phyloP scores from a whole-genome alignment of 2,888 invertebrate genomes.

The Sceliomorpha sp. region DNA sequence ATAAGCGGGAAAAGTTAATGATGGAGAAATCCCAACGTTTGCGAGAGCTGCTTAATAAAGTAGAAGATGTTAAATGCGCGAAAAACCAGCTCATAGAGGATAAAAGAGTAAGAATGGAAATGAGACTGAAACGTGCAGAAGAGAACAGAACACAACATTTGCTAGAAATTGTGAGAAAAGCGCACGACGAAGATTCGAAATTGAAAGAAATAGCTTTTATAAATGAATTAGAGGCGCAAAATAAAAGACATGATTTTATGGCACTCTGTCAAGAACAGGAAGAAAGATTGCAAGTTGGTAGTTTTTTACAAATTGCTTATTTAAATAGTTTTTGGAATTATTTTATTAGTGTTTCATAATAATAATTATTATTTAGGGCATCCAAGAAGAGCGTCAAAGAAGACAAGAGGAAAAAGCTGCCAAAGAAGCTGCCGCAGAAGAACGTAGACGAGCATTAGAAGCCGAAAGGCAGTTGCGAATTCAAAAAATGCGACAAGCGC shows the following conservation, averaged over 20 bases:
- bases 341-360: conserved; percentile 2
- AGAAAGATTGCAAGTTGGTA: conserved; percentile 83
- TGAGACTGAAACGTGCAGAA: conserved; percentile 90
- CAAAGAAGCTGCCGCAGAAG: conserved; percentile 97
- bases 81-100: conserved; percentile 93
- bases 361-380: conserved; percentile 81
- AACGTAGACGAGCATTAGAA: conserved; percentile 91
- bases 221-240: conserved; percentile 96
- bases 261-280: conserved; percentile 90
- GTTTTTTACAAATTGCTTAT: too few relatives aligned
- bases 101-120: conserved; percentile 88
- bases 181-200: conserved; percentile 98
- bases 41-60: conserved; percentile 91
- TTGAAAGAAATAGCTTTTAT: conserved; percentile 98
- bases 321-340: too few relatives aligned
- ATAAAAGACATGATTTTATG: conserved; percentile 94
- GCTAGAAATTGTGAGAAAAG: conserved; percentile 93
- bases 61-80: conserved; percentile 90
- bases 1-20: conserved; percentile 90
- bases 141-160: conserved; percentile 92
- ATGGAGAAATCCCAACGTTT: conserved; percentile 92
- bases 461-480: conserved; percentile 89
- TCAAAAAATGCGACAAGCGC: conserved; percentile 88
- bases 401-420: conserved; percentile 94
- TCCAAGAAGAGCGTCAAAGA: conserved; percentile 92